These are phyloP conservation scores for Poecile montanus DNA, from an alignment of 2,797 vertebrate genomes.

Conservation along the genomic window DNA sequence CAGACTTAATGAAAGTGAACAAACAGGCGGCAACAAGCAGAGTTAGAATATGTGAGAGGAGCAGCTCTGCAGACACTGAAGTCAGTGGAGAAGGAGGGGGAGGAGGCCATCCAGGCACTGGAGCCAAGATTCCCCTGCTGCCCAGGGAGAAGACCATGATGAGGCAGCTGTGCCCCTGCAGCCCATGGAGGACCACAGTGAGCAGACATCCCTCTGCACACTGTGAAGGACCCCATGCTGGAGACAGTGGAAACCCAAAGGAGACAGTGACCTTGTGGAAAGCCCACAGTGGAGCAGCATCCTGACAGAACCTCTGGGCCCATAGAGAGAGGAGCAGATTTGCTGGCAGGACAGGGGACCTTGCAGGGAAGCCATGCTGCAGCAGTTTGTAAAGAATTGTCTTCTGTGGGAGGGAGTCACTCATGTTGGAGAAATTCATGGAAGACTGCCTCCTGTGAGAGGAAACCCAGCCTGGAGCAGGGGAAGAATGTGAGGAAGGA, in stretches of 20 bases:
- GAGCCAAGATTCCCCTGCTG: neutral
- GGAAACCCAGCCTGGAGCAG: neutral
- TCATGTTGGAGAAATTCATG: neutral
- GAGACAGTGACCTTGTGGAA: neutral
- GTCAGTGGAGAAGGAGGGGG: neutral
- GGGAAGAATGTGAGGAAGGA: neutral
- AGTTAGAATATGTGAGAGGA: neutral
- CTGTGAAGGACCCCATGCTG: neutral
- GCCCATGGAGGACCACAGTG: neutral
- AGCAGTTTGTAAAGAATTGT: neutral
- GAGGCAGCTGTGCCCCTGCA: neutral
- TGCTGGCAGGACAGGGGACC: neutral
- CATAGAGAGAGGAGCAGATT: neutral
- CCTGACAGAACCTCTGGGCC: neutral
- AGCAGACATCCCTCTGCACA: rapidly evolving
- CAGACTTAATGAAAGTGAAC: too few species aligned
- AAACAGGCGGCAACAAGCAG: too few species aligned
- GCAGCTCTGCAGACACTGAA: neutral
- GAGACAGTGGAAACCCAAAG: neutral
- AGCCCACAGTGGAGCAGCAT: neutral
- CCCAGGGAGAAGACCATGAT: rapidly evolving
- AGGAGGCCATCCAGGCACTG: rapidly evolving
- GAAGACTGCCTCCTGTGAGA: neutral
- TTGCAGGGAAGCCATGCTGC: neutral
- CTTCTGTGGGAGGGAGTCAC: neutral